Evolutionary conservation across 2,888 invertebrate genomes (phyloP).

Genomic region (Schizotus pectinicornis): DNA sequence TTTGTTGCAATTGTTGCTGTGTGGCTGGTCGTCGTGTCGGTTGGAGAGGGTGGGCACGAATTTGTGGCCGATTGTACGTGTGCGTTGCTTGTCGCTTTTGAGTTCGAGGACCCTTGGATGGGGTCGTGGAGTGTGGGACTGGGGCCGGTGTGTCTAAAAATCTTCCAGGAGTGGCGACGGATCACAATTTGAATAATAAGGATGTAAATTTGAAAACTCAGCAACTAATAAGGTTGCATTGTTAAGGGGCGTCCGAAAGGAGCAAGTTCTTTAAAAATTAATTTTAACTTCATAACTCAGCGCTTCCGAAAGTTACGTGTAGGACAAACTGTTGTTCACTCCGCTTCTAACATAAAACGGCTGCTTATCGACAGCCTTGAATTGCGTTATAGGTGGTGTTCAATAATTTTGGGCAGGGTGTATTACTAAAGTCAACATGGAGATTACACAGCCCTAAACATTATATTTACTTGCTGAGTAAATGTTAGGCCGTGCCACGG

Average conservation of each 20-base stretch:
- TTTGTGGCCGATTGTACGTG: too few species aligned
- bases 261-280: constrained; percentile 13
- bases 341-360: constrained; percentile 3
- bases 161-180: background rate
- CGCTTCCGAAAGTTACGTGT: background rate
- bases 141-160: too few species aligned
- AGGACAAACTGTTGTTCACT: constrained; percentile 1
- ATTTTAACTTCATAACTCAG: constrained; percentile 16
- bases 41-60: too few species aligned
- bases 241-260: constrained; percentile 3
- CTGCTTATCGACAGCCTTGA: constrained; percentile 7
- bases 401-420: background rate
- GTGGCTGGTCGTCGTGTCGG: too few species aligned
- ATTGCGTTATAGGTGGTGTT: constrained; percentile 9
- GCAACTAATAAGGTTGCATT: constrained; percentile 18
- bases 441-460: constrained; percentile 15
- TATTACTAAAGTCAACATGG: constrained; percentile 5
- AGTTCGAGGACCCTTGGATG: too few species aligned
- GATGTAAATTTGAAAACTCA: constrained; percentile 15
- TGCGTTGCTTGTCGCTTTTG: too few species aligned
- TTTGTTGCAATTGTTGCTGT: too few species aligned
- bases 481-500: background rate
- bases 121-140: too few species aligned
- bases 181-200: constrained; percentile 15
- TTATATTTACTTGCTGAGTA: constrained; percentile 20